Base-by-base conservation (phyloP, 2,113 vertebrate species). In the Scolopax mira region DNA sequence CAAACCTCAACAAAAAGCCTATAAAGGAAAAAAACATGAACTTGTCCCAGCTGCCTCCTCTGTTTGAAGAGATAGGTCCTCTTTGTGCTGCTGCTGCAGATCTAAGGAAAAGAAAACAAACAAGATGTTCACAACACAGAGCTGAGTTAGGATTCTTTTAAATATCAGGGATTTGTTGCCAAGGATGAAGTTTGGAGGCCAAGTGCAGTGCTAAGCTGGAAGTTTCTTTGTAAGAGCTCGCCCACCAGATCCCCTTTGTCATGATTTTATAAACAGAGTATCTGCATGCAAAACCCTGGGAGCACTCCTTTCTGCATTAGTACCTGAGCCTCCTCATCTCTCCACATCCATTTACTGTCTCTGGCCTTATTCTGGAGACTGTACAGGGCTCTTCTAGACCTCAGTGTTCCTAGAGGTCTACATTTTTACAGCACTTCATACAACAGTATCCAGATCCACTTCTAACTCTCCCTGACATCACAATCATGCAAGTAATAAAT, bases 21-120 rank as follows among this genome's bases (percentile, higher is more conserved):
- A n/a, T 46, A 86, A 95, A 90, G 62, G 91, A 90, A 94, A 83
- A 72, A 88, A 92, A 86, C 49, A 80, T 70, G 49, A 96, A 91
- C 83, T 85, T 95, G 96, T 93, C 85, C 91, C 96, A 94, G 89
- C 64, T 96, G 96, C 91, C 64, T 82, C 51, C 83, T 94, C 86
- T 93, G 62, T 83, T 77, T 88, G 93, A 79, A 95, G 91, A 95
- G 66, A 96, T 11, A 95, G 77, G 77, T 96, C 96, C 83, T 96
- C 91, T 95, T 96, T 96, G 96, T 96, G 67, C 83, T 86, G 93
- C 69, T 95, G 91, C 49, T 88, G 94, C 91, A 95, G 96, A 96
- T 92, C 96, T 96, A 49, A 86, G 80, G 94, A 94, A 95, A 80
- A 96, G 86, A 93, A 94, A 95, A 96, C 90, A 96, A 96, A 96